Conservation (phyloP, 2,797 vertebrate genomes). For the Enteromius radiatus region DNA sequence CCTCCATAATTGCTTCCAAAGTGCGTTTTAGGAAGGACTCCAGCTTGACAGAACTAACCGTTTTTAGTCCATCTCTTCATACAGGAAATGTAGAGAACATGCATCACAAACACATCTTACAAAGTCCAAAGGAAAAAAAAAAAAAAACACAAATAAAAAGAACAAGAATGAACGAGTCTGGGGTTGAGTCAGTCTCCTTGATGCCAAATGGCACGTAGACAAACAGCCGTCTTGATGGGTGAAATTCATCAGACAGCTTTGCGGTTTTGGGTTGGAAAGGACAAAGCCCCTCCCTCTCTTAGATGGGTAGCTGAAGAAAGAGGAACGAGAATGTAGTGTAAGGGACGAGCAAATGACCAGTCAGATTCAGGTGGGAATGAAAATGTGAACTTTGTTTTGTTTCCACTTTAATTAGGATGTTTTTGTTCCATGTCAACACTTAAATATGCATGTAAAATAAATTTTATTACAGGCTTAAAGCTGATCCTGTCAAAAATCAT, state of each 20-base stretch:
- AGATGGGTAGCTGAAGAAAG: slow-evolving; percentile 82
- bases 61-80: slow-evolving; percentile 71
- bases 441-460: slow-evolving; percentile 42
- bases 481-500: slow-evolving; percentile 47
- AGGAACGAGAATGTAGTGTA: slow-evolving; percentile 78
- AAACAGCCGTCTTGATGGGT: slow-evolving; percentile 74
- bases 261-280: slow-evolving; percentile 75
- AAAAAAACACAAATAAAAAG: slow-evolving; percentile 53
- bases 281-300: slow-evolving; percentile 76
- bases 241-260: slow-evolving; percentile 80
- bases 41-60: slow-evolving; percentile 59
- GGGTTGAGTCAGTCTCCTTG: slow-evolving; percentile 66
- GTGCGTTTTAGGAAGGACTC: slow-evolving; percentile 60
- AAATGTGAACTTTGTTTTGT: slow-evolving; percentile 36
- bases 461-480: slow-evolving; percentile 44
- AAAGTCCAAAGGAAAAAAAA: slow-evolving; percentile 56
- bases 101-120: slow-evolving; percentile 76
- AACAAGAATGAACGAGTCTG: slow-evolving; percentile 65
- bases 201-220: slow-evolving; percentile 63
- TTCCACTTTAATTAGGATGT: slow-evolving; percentile 44
- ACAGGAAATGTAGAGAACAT: slow-evolving; percentile 82
- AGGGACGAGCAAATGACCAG: slow-evolving; percentile 76
- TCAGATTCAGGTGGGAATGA: slow-evolving; percentile 65
- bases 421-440: slow-evolving; percentile 47
- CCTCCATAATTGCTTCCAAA: slow-evolving; percentile 69